Evolutionary conservation across 92 coral and sea anemone genomes (phyloP), one percentile per base, ranked within the genome.

Genomic region (Epizoanthus illoricatus): DNA sequence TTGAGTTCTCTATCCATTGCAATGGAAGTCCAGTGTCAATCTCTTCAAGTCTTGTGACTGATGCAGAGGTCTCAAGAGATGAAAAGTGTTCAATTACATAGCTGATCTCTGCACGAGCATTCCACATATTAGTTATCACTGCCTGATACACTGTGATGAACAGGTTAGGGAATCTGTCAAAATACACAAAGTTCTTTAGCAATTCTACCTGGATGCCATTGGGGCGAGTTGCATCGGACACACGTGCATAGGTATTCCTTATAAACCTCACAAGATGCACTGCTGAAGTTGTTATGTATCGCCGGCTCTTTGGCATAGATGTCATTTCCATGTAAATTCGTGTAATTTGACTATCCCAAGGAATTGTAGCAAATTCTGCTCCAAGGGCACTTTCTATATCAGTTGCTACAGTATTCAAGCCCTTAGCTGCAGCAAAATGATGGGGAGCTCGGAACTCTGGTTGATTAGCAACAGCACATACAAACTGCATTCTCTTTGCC

Each of bases 211-310:
- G 67, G 67, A 62, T 13, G 1, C 20, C 67, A 62, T n/a, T 15
- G n/a, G 67, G 67, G n/a, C 67, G 67, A 62, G 67, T 62, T 62
- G n/a, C 67, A 62, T 19, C 15, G 5, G 67, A 62, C 67, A 62
- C 67, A 19, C n/a, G 67, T 62, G 67, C n/a, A 62, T 62, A 62
- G 67, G 67, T 13, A 62, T 62, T 62, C 67, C 24, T 62, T 23
- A 62, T 2, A 62, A 62, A 19, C 19, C 67, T n/a, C n/a, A n/a
- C 5, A 23, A 15, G 67, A n/a, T n/a, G n/a, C n/a, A n/a, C n/a
- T n/a, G n/a, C n/a, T n/a, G n/a, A n/a, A n/a, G n/a, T n/a, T n/a
- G n/a, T n/a, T n/a, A n/a, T n/a, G n/a, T n/a, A n/a, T n/a, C n/a
- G n/a, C n/a, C 15, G 13, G 13, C 19, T 62, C 20, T 62, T 62